A percentile compares a stretch with the other conserved stretches of the same genome.
These are phyloP conservation scores for Aphelenchoides besseyi DNA, from an alignment of 1,140 invertebrate species.

Conservation along the genomic window DNA sequence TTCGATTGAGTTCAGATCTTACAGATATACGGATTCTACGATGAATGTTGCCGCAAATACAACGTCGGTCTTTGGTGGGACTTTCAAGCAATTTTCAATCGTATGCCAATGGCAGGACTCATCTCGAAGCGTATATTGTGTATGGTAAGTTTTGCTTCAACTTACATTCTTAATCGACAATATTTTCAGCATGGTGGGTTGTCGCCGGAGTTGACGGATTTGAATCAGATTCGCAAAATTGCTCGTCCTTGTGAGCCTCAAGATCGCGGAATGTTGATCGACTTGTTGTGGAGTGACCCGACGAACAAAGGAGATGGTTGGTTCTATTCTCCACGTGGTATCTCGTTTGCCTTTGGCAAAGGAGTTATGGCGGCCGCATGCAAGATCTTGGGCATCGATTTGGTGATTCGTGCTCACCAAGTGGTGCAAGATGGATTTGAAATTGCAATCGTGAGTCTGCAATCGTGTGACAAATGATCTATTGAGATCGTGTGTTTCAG, in stretches of 20 bases:
- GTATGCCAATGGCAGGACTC: slow-evolving; percentile 41
- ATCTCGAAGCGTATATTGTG: slow-evolving; percentile 43
- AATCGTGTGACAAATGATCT: too few relatives aligned
- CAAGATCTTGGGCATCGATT: slow-evolving; percentile 41
- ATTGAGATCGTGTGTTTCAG: too few relatives aligned
- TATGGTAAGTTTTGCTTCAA: slow-evolving; percentile 25
- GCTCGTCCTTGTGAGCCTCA: slow-evolving; percentile 45
- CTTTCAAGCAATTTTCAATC: slow-evolving; percentile 48
- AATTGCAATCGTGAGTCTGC: slow-evolving; percentile 41
- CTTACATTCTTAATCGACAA: neutral
- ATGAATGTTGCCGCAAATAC: slow-evolving; percentile 56
- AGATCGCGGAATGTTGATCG: slow-evolving; percentile 46
- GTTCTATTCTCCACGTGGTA: slow-evolving; percentile 45
- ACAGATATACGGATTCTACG: slow-evolving; percentile 69
- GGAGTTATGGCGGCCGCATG: slow-evolving; percentile 36
- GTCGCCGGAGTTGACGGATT: slow-evolving; percentile 33
- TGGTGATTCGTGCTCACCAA: slow-evolving; percentile 49
- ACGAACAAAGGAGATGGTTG: slow-evolving; percentile 50
- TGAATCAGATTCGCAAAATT: slow-evolving; percentile 43
- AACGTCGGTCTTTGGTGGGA: slow-evolving; percentile 50
- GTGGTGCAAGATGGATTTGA: slow-evolving; percentile 53
- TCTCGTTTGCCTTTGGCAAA: slow-evolving; percentile 45
- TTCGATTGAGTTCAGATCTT: slow-evolving; percentile 38
- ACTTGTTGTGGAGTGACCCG: slow-evolving; percentile 50
- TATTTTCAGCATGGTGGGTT: slow-evolving; percentile 42